Evolutionary conservation across 1,140 invertebrate genomes (phyloP).

Genomic region (Ephestia elutella): DNA sequence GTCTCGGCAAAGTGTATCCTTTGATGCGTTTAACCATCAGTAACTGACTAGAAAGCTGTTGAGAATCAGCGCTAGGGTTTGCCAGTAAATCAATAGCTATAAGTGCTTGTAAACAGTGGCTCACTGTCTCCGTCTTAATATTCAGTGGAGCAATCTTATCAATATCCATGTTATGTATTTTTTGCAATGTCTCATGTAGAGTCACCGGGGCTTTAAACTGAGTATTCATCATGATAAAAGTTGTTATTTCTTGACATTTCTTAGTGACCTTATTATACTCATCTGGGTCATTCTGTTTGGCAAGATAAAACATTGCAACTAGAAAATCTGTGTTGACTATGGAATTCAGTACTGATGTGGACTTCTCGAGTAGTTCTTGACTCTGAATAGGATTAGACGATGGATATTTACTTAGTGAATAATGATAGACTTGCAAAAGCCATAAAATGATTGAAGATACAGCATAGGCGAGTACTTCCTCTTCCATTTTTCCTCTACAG

Average conservation of each 20-base stretch:
- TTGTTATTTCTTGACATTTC: constrained; percentile 83
- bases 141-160: constrained; percentile 76
- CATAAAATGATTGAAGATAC: constrained; percentile 86
- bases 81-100: constrained; percentile 83
- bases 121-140: constrained; percentile 78
- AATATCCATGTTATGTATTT: constrained; percentile 77
- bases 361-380: constrained; percentile 81
- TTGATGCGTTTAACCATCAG: constrained; percentile 89
- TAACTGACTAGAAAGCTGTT: constrained; percentile 86
- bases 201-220: constrained; percentile 73
- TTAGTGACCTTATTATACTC: constrained; percentile 80
- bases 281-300: constrained; percentile 82
- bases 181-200: constrained; percentile 77
- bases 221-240: constrained; percentile 76
- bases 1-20: constrained; percentile 79
- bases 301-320: constrained; percentile 87
- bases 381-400: constrained; percentile 71
- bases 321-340: constrained; percentile 85
- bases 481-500: constrained; percentile 85
- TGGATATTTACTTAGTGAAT: constrained; percentile 74
- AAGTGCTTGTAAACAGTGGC: constrained; percentile 83
- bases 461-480: constrained; percentile 83
- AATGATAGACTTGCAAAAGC: constrained; percentile 86
- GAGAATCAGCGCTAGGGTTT: constrained; percentile 85
- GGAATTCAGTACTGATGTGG: constrained; percentile 79